A percentile compares a stretch with the other conserved stretches of the same genome.
Conservation (phyloP, 2,888 invertebrate genomes). For the Xanthia togata region DNA sequence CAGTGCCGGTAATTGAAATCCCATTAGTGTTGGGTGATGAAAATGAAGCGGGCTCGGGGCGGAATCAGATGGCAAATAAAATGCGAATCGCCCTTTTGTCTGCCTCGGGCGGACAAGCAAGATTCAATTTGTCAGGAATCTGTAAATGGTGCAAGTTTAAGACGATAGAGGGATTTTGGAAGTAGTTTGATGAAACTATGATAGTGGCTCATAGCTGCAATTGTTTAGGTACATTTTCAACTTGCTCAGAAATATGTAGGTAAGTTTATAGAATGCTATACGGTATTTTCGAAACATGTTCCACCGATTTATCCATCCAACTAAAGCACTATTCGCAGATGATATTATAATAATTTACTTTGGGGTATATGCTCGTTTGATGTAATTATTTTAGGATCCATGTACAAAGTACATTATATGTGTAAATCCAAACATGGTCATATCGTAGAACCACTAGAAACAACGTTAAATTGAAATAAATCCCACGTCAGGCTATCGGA, state of each 20-base stretch:
- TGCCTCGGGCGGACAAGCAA: conserved; percentile 82
- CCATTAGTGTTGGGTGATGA: conserved; percentile 80
- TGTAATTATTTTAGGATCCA: not conserved
- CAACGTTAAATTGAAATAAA: no score
- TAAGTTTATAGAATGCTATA: no score
- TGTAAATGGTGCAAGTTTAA: conserved; percentile 66
- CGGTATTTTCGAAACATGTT: no score
- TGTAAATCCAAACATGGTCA: not conserved
- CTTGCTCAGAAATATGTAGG: no score
- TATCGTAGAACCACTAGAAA: no score
- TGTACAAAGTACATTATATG: not conserved
- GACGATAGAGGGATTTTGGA: conserved; percentile 21
- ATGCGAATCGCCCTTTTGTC: conserved; percentile 87
- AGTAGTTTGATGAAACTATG: not conserved
- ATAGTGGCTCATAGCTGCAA: no score
- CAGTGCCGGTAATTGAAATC: conserved; percentile 78
- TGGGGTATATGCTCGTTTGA: not conserved
- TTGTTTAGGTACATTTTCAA: no score
- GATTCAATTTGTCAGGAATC: conserved; percentile 88
- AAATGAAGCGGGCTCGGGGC: conserved; percentile 75
- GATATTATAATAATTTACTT: not conserved
- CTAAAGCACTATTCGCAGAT: not conserved
- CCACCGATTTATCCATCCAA: no score
- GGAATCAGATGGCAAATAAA: conserved; percentile 87
- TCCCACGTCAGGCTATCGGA: no score